A percentile compares a stretch with the other conserved stretches of the same genome.
Conservation (phyloP, 2,113 vertebrate genomes). For the Pan troglodytes region NHGRI_mPanTro3-v2.1_pri NC_086015.1:39875001-39875500, state of each 20-base stretch:
- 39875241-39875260: neutral
- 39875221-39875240: neutral
- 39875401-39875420: neutral
- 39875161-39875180: neutral
- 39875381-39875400: neutral
- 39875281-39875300: neutral
- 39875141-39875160: neutral
- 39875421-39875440: too few relatives aligned
- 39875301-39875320: neutral
- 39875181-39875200: neutral
- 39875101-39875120: neutral
- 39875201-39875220: neutral
- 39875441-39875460: neutral
- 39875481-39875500: neutral
- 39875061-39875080: neutral
- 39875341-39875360: neutral
- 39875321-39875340: neutral
- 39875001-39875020: neutral
- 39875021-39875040: neutral
- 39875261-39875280: neutral
- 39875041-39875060: neutral
- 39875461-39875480: neutral
- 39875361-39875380: neutral
- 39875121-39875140: neutral
- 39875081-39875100: neutral